Evolutionary conservation across 2,113 vertebrate genomes (phyloP).

Genomic region (Melanostigma gelatinosum): DNA sequence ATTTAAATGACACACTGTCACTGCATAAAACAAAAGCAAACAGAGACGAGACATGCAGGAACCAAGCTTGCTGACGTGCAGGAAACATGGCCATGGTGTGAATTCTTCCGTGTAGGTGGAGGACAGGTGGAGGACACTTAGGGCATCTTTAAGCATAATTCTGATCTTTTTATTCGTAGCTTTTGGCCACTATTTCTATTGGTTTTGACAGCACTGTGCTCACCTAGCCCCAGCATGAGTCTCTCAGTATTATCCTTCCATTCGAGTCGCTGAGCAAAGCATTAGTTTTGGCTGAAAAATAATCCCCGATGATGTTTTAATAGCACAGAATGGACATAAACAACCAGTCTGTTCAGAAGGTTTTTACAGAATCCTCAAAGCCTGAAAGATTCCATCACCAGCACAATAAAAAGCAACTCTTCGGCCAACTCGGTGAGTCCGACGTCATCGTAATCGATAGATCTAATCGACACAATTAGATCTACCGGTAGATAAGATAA

Average conservation of each 20-base stretch:
- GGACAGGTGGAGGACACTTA: not conserved
- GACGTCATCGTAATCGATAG: not conserved
- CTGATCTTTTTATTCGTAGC: not conserved
- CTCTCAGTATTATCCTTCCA: not conserved
- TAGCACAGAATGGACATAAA: not conserved
- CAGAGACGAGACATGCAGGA: slow-evolving; percentile 7
- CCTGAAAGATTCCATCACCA: not conserved
- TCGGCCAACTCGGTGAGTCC: not conserved
- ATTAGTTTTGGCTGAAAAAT: not conserved
- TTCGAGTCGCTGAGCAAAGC: not conserved
- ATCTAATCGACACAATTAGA: not conserved
- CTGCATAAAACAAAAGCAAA: slow-evolving; percentile 50
- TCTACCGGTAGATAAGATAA: not conserved
- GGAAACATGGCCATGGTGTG: slow-evolving; percentile 19
- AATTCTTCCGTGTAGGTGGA: slow-evolving; percentile 1
- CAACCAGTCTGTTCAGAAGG: not conserved
- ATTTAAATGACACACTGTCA: slow-evolving; percentile 59
- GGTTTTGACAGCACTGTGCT: not conserved
- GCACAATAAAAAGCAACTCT: not conserved
- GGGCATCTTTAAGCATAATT: not conserved
- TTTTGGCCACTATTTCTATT: not conserved
- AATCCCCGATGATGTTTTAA: not conserved
- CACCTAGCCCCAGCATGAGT: not conserved
- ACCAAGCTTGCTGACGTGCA: slow-evolving; percentile 23
- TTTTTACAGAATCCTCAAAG: not conserved